Base-by-base conservation (phyloP, 2,113 vertebrate genomes). In the Pteruthius melanotis region DNA sequence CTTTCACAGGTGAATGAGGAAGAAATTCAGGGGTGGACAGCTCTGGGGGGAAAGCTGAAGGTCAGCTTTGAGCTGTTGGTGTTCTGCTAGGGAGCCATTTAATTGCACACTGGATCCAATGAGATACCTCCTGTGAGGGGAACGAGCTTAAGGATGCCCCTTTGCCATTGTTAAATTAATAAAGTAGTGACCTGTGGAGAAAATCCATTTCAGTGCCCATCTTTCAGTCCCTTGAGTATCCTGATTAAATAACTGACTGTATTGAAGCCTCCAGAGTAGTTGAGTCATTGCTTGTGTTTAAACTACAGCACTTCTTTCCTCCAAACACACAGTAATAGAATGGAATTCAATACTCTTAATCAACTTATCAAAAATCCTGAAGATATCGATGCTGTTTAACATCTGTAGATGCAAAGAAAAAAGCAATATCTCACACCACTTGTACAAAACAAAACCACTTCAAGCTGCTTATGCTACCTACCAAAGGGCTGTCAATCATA, bases 291-390 rank as follows among this genome's bases (percentile, higher is more conserved):
- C 84, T 77, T 83, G 54, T 88, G 23, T 93, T 92, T 79, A 89
- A 95, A 90, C 52, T 64, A 80, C 56, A 64, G 42, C 42, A 15
- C 57, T 93, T 78, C 44, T 91, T 87, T 81, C 40, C 71, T 93
- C 57, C 81, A 94, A 91, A 83, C n/a, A 39, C 92, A 50, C 53
- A 49, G 53, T 85, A 93, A 79, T 93, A 81, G 96, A 96, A 90
- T 83, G 60, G 52, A 88, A 97, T 93, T 96, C 89, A 95, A 89
- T 95, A 91, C 47, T 77, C 70, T 80, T 91, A 93, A 96, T 74
- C 74, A 83, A 74, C 64, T 89, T 93, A 92, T 60, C 44, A 83
- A 69, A 90, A 81, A 24, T 90, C 82, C 70, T 87, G 69, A 87
- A 95, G 80, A 88, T 65, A 90, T n/a, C 83, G 71, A 61, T 84